Evolutionary conservation across 1,140 invertebrate genomes (phyloP), one percentile per base, ranked within the genome.

Genomic region (Monomorium pharaonis): DNA sequence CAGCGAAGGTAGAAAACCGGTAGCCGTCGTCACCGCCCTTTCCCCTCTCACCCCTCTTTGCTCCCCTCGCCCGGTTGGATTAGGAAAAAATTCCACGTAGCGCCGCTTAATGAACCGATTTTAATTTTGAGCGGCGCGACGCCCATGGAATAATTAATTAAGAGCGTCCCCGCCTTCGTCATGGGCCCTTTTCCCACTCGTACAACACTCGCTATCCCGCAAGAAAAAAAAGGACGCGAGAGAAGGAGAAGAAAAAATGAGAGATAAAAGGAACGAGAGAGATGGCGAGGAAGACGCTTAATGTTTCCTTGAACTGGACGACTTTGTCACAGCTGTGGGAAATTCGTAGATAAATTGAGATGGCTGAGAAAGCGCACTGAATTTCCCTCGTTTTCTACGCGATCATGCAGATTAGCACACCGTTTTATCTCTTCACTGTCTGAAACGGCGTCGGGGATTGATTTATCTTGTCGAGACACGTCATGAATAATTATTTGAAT

Each of bases 131-230:
- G 67, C 69, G 70, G 69, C 70, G 30, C 70, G 72, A 91, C 87
- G 91, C 86, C 84, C 62, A 78, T 44, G 83, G 89, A 92, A 92
- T 92, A 92, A 90, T 91, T 91, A 92, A 92, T 92, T 88, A 85
- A 88, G 87, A 63, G n/a, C 44, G 54, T 47, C 70, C 62, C 37
- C 86, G 60, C 67, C 70, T 18, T 58, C 63, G 78, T 60, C 67
- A 44, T 16, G 60, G 60, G 33, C 56, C 72, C 54, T 62, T 84
- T 60, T 63, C 51, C 60, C 44, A 49, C n/a, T n/a, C 54, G 44
- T 44, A 44, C 14, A 65, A 3, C 51, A 14, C 24, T 67, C 27
- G 47, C 63, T 30, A 37, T 7, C 1, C 16, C 14, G 14, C 21
- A 54, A 4, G 47, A 44, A 85, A 44, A 80, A 49, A 62, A 12